Evolutionary conservation across 2,797 vertebrate species (phyloP), one percentile per base, ranked within the genome.

Genomic region (Darevskia nairensis): DNA sequence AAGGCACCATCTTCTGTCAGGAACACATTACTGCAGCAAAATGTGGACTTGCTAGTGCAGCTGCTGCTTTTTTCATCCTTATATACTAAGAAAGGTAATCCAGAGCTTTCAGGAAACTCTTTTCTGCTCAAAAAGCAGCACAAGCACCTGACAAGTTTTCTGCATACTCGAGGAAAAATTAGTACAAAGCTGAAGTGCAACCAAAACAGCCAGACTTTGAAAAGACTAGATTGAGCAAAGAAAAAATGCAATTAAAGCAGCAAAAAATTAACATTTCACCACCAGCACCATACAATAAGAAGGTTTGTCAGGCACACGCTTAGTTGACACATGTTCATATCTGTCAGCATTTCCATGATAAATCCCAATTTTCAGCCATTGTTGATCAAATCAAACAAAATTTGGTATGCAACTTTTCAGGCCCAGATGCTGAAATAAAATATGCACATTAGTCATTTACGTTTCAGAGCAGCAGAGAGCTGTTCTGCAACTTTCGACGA

Each of bases 381-480:
- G 95, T 96, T 94, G 94, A 94, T 94, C 92, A 94, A 94, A 95
- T 90, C 94, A 95, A 96, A 94, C 92, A 88, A 93, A 95, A 96
- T 95, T 96, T 95, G 92, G 93, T 94, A 96, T 95, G 95, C 95
- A 95, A 95, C 94, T 95, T 96, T 94, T 94, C 95, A 93, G 94
- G 84, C 94, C 95, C 95, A 96, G 95, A 96, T 96, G 95, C 95
- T 92, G 93, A 95, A 95, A 95, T 96, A 95, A 96, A 96, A 95
- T 95, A 96, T 96, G 95, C 95, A 95, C 94, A 94, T 95, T 94
- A 95, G 94, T 95, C 95, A 94, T 95, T 95, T 95, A 95, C 93
- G 91, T 95, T 94, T 88, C 92, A 93, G 91, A 95, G 91, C 86
- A 90, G 94, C 93, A 95, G 93, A 92, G 87, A 91, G 92, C 90